phyloP scores from a whole-genome alignment of 2,888 invertebrate genomes.

The Apamea sordens region DNA sequence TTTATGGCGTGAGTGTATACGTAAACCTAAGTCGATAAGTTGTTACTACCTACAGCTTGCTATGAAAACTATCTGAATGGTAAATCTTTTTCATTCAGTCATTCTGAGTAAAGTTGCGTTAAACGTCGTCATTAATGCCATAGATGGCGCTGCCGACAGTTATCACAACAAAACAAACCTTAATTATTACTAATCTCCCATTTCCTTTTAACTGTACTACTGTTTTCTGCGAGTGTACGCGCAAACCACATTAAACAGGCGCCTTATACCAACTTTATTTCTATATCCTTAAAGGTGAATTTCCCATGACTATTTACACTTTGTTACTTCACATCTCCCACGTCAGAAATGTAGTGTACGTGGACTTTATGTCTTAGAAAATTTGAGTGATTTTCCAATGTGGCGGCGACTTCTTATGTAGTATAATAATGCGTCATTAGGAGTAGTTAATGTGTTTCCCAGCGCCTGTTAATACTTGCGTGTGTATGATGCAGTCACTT shows the following conservation, averaged over 20 bases:
- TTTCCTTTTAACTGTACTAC: slow-evolving; percentile 62
- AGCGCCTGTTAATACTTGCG: slow-evolving; percentile 41
- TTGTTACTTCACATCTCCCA: neutral
- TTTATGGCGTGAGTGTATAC: neutral
- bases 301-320: neutral
- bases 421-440: slow-evolving; percentile 46
- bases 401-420: neutral
- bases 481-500: slow-evolving; percentile 48
- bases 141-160: slow-evolving; percentile 57
- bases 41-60: neutral
- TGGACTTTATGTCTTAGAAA: neutral
- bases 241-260: slow-evolving; percentile 4
- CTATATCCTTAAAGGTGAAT: neutral
- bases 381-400: slow-evolving; percentile 22
- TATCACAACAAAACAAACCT: slow-evolving; percentile 60
- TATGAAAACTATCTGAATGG: neutral
- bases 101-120: slow-evolving; percentile 13
- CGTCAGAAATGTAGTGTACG: slow-evolving; percentile 4
- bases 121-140: slow-evolving; percentile 39
- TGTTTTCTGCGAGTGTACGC: slow-evolving; percentile 45
- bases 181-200: slow-evolving; percentile 63
- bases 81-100: slow-evolving; percentile 27
- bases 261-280: slow-evolving; percentile 6
- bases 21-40: neutral
- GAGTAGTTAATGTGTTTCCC: slow-evolving; percentile 44